These are phyloP conservation scores for Drosophila yakuba DNA, from an alignment of 1,140 invertebrate genomes.

Conservation along the genomic window DNA sequence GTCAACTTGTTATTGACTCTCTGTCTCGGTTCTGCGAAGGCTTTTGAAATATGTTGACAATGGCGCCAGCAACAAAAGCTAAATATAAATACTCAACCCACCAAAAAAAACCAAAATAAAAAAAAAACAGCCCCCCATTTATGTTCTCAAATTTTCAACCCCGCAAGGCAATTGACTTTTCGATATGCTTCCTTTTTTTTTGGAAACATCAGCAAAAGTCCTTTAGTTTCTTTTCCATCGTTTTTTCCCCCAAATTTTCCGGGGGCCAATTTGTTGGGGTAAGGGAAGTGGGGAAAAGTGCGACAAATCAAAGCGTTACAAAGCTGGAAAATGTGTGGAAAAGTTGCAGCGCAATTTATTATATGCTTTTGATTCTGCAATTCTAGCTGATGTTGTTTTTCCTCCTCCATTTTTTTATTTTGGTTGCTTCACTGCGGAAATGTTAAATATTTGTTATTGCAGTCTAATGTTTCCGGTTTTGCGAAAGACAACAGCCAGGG, in stretches of 20 bases:
- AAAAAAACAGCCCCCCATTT: constrained; percentile 4
- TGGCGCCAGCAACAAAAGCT: constrained; percentile 74
- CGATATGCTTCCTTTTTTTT: constrained; percentile 65
- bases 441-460: constrained; percentile 83
- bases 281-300: constrained; percentile 1
- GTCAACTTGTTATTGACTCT: constrained; percentile 74
- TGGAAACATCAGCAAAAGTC: constrained; percentile 70
- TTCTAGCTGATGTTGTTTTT: constrained; percentile 42
- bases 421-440: constrained; percentile 59
- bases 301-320: constrained; percentile 76
- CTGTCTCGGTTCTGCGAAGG: constrained; percentile 16
- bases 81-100: constrained; percentile 25
- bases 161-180: constrained; percentile 74
- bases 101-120: background rate
- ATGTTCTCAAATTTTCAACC: constrained; percentile 57
- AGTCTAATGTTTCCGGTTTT: constrained; percentile 75
- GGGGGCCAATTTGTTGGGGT: constrained; percentile 7
- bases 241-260: constrained; percentile 46
- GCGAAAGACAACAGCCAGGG: constrained; percentile 48
- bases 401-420: background rate
- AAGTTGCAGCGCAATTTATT: constrained; percentile 73
- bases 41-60: constrained; percentile 81
- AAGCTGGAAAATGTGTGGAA: constrained; percentile 52
- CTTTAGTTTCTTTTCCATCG: constrained; percentile 37
- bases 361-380: constrained; percentile 63